Conservation (phyloP, 2,888 invertebrate genomes). For the Clitarchus hookeri region DNA sequence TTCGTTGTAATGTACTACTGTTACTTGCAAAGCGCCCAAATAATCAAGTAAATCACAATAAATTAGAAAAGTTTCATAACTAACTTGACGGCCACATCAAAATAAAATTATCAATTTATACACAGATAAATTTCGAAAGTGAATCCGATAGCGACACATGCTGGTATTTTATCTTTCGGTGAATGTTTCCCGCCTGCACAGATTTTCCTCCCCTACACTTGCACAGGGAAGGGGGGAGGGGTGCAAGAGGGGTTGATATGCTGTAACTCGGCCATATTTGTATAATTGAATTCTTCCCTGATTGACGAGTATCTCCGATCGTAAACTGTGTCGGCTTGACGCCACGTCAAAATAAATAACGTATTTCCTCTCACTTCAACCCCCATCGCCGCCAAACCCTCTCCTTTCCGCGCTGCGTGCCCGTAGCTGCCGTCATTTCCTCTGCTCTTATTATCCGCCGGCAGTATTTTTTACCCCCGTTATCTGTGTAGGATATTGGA, state of each 20-base stretch:
- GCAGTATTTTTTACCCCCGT: background rate
- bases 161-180: constrained; percentile 2
- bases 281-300: constrained; percentile 21
- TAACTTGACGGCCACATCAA: background rate
- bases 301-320: constrained; percentile 24
- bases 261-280: constrained; percentile 17
- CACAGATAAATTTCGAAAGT: background rate
- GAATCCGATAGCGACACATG: background rate
- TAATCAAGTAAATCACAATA: background rate
- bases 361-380: background rate
- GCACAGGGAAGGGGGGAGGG: background rate
- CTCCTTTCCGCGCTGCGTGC: background rate
- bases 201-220: background rate
- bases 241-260: background rate
- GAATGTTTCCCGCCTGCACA: background rate
- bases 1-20: background rate
- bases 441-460: constrained; percentile 9
- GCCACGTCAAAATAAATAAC: constrained; percentile 25
- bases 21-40: constrained; percentile 3
- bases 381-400: background rate
- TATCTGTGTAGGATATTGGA: constrained; percentile 22
- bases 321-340: constrained; percentile 16
- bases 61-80: background rate
- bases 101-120: background rate
- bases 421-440: background rate